A percentile compares a stretch with the other conserved stretches of the same genome.
These are phyloP conservation scores for Spisula subtruncata DNA, from an alignment of 2,888 invertebrate genomes.

Conservation along the genomic window DNA sequence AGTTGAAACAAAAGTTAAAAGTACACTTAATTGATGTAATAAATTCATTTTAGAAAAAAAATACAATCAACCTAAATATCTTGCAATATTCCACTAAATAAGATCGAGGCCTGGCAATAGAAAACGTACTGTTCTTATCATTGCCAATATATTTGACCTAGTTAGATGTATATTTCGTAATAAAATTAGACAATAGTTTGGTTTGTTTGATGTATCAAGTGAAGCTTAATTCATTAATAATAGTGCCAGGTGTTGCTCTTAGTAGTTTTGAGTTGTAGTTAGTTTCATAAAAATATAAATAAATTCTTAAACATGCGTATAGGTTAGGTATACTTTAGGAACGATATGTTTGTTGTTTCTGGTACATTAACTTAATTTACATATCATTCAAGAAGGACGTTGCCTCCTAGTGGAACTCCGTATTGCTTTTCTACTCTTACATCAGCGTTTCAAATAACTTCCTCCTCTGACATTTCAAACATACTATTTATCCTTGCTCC, in stretches of 20 bases:
- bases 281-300: neutral
- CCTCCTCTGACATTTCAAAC: too few relatives aligned
- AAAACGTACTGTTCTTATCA: neutral
- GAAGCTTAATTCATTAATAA: neutral
- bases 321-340: neutral
- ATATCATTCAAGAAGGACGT: neutral
- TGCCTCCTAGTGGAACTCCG: neutral
- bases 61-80: too few relatives aligned
- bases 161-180: constrained; percentile 6
- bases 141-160: neutral
- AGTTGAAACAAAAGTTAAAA: too few relatives aligned
- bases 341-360: neutral
- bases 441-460: too few relatives aligned
- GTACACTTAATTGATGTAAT: too few relatives aligned
- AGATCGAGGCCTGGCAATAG: neutral
- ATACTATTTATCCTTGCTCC: too few relatives aligned
- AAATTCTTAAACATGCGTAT: neutral
- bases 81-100: too few relatives aligned
- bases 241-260: neutral
- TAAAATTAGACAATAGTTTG: constrained; percentile 15
- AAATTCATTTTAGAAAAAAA: too few relatives aligned
- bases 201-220: constrained; percentile 15
- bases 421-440: too few relatives aligned
- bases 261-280: neutral
- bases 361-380: constrained; percentile 9